A percentile compares a stretch with the other conserved stretches of the same genome.
Conservation (phyloP, 2,113 vertebrate genomes). For the Genyomyrus donnyi region DNA sequence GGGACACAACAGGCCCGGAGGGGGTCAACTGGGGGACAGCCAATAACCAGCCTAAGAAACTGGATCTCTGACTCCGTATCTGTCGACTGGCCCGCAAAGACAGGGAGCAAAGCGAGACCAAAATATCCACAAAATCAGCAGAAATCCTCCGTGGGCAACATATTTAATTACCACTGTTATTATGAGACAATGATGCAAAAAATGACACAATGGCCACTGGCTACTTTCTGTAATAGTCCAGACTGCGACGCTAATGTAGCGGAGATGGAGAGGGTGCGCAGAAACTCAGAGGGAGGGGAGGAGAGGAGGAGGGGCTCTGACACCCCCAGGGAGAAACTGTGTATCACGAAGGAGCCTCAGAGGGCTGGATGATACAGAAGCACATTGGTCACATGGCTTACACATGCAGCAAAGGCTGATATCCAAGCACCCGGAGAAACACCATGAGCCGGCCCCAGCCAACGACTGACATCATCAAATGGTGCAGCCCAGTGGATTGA, state of each 20-base stretch:
- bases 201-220: slow-evolving; percentile 57
- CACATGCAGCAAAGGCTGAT: not conserved
- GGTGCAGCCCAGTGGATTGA: not conserved
- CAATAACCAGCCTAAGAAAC: slow-evolving; percentile 48
- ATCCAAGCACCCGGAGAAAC: not conserved
- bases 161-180: slow-evolving; percentile 65
- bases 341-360: not conserved
- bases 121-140: slow-evolving; percentile 43
- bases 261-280: slow-evolving; percentile 20
- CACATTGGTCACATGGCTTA: not conserved
- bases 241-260: slow-evolving; percentile 56
- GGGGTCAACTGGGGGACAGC: slow-evolving; percentile 33
- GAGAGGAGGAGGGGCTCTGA: not conserved
- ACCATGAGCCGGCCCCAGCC: not conserved
- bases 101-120: slow-evolving; percentile 34
- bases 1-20: slow-evolving; percentile 30
- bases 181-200: slow-evolving; percentile 62
- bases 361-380: not conserved
- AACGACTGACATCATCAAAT: not conserved
- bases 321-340: not conserved
- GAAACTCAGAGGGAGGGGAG: slow-evolving; percentile 20
- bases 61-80: slow-evolving; percentile 53
- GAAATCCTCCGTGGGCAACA: slow-evolving; percentile 48
- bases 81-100: slow-evolving; percentile 42
- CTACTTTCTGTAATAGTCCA: slow-evolving; percentile 44